Percentiles rank a stretch among this genome's conserved stretches.
phyloP scores from a whole-genome alignment of 2,113 vertebrate genomes.

The Xiphophorus couchianus region DNA sequence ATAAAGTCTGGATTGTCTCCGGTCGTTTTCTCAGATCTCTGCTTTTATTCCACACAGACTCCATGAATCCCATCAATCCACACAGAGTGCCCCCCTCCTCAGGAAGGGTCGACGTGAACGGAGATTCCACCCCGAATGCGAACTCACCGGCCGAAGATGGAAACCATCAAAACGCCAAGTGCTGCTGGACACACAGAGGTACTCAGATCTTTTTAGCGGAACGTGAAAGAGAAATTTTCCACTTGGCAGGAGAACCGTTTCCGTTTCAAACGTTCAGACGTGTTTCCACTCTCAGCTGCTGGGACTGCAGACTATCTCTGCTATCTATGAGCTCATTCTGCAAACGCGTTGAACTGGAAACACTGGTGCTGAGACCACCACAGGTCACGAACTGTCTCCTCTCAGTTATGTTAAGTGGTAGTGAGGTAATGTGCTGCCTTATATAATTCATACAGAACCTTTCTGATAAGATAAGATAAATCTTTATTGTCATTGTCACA shows the following conservation, averaged over 20 bases:
- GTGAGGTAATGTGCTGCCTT: constrained; percentile 28
- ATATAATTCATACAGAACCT: constrained; percentile 40
- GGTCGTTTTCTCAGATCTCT: background rate
- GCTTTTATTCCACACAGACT: background rate
- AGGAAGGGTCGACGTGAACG: background rate
- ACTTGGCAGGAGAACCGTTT: background rate
- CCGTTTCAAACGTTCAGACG: background rate
- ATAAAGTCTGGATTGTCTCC: background rate
- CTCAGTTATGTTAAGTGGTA: constrained; percentile 2
- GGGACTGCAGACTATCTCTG: background rate
- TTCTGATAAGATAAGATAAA: too few relatives aligned
- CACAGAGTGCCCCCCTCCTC: background rate
- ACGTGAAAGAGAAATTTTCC: background rate
- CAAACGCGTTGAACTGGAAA: constrained; percentile 27
- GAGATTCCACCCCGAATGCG: too few relatives aligned
- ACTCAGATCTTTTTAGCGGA: background rate
- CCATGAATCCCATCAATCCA: background rate
- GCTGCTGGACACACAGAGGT: background rate
- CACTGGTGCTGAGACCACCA: constrained; percentile 16
- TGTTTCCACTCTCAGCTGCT: constrained; percentile 13
- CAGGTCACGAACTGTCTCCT: constrained; percentile 32
- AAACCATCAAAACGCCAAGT: background rate
- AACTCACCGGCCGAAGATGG: too few relatives aligned
- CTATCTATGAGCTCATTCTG: constrained; percentile 15
- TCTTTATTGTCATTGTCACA: too few relatives aligned